Base-by-base conservation (phyloP, 2,113 vertebrate genomes). In the Dendrocopos noguchii region DNA sequence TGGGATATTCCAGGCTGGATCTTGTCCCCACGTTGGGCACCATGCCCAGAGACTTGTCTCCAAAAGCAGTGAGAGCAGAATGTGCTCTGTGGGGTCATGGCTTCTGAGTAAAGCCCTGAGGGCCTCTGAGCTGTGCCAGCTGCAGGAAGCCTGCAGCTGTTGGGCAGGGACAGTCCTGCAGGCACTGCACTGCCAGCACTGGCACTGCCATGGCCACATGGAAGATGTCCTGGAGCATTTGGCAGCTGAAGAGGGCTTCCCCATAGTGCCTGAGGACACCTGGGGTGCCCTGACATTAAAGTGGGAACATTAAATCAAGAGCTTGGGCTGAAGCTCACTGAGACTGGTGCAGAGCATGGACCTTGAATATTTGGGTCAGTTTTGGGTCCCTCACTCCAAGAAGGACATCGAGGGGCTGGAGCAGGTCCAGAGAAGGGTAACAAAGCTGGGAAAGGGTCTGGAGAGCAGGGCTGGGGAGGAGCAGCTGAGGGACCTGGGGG, bases 281-380 rank as follows among this genome's bases (percentile, higher is more conserved):
- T 1, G 1, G 56, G 50, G 39, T 63, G 56, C 19, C 53, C 42
- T 42, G 34, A 86, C 11, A 3, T 8, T n/a, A 33, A 31, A 42
- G 33, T 1, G n/a, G 66, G n/a, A 9, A 28, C 20, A 0, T 24
- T 15, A 2, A 50, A 15, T 0, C 0, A 1, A 46, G 72, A 33
- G 47, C 31, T 29, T 6, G n/a, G 28, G 3, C 57, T 0, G n/a
- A 17, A 61, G 55, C 2, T 24, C 4, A 3, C 18, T 2, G 65
- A 7, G 50, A 5, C 36, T 8, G 70, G 14, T 9, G 39, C 74
- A 28, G 28, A 19, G 33, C 0, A 0, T 0, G 2, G 12, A 4
- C 3, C 25, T 53, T 27, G 25, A 53, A 15, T 53, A 25, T 15
- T 53, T 13, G 52, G 24, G 27, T 53, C 52, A 53, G 52, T 53